These are phyloP conservation scores for Clanis bilineata DNA, from an alignment of 2,888 invertebrate species.

Conservation along the genomic window DNA sequence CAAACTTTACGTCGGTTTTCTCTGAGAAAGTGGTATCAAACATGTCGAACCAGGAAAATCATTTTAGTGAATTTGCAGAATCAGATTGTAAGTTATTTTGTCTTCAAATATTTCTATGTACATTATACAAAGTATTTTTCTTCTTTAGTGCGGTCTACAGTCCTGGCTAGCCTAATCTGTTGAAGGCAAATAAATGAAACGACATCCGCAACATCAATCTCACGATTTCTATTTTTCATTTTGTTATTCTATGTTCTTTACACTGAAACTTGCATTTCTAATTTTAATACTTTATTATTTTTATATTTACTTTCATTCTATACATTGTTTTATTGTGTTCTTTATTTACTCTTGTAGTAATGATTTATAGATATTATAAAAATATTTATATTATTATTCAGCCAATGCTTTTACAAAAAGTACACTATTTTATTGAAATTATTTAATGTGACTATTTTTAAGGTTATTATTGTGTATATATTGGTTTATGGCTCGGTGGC, in stretches of 20 bases:
- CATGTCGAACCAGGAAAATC: too few relatives aligned
- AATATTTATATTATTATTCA: not conserved
- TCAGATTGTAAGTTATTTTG: not conserved
- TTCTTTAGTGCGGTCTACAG: not conserved
- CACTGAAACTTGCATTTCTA: not conserved
- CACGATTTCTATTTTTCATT: not conserved
- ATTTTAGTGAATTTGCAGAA: too few relatives aligned
- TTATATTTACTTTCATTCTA: not conserved
- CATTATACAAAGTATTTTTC: not conserved
- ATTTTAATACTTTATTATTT: not conserved
- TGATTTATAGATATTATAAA: constrained; percentile 3
- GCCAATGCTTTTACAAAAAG: not conserved
- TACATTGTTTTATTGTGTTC: not conserved
- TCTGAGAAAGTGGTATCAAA: too few relatives aligned
- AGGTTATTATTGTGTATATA: not conserved
- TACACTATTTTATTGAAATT: constrained; percentile 1
- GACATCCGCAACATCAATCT: not conserved
- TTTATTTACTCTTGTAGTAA: not conserved
- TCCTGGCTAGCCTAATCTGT: not conserved
- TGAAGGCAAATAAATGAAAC: too few relatives aligned
- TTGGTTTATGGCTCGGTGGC: too few relatives aligned
- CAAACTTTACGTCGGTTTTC: too few relatives aligned
- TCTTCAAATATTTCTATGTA: not conserved
- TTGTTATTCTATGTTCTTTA: not conserved
- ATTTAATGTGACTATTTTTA: not conserved